These are phyloP conservation scores for Toxotes chatareus DNA, from an alignment of 2,113 vertebrate genomes.

Conservation along the genomic window DNA sequence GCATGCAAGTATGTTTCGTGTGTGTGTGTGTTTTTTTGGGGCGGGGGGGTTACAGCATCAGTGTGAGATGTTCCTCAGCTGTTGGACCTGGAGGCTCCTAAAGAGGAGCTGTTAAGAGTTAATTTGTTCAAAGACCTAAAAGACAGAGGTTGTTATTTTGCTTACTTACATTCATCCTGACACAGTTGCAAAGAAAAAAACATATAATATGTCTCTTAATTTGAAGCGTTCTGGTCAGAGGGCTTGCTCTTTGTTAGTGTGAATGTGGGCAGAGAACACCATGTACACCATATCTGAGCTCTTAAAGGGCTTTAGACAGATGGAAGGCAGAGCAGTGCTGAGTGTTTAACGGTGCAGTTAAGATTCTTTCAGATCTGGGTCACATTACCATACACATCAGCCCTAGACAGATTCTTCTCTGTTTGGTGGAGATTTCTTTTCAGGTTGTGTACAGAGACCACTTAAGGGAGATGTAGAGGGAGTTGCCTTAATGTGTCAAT, in stretches of 20 bases:
- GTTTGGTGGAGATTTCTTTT: background rate
- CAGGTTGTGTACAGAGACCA: background rate
- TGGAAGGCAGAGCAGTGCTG: background rate
- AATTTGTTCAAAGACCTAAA: slow-evolving; percentile 7
- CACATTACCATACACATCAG: background rate
- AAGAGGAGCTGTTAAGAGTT: slow-evolving; percentile 22
- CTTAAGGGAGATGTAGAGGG: background rate
- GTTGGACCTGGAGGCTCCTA: slow-evolving; percentile 44
- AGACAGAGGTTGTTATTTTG: slow-evolving; percentile 6
- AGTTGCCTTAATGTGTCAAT: background rate
- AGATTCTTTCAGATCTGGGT: background rate
- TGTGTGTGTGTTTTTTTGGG: slow-evolving; percentile 9
- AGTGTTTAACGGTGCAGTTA: background rate
- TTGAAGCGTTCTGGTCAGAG: background rate
- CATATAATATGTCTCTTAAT: background rate
- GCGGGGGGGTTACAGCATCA: background rate
- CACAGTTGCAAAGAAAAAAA: no score
- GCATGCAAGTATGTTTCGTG: slow-evolving; percentile 3
- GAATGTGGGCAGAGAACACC: background rate
- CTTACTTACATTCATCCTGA: slow-evolving; percentile 3
- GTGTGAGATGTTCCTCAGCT: slow-evolving; percentile 69
- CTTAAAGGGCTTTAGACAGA: background rate
- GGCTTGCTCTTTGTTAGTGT: background rate
- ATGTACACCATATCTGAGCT: background rate
- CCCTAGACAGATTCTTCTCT: no score